These are phyloP conservation scores for Eupristina koningsbergeri DNA, from an alignment of 1,140 invertebrate genomes.

Conservation along the genomic window DNA sequence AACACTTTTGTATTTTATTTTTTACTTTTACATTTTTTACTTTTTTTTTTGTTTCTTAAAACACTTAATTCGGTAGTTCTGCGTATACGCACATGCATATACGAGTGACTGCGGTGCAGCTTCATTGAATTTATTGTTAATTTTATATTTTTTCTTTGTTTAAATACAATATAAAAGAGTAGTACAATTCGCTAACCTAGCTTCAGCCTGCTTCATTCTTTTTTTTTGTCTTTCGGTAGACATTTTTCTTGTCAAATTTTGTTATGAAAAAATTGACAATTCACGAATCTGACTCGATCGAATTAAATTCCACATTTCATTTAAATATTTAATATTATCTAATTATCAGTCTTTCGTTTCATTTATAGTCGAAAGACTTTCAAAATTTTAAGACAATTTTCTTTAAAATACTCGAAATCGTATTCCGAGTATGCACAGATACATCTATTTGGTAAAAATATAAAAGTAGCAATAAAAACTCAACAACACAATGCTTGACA, in stretches of 20 bases:
- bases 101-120: constrained; percentile 20
- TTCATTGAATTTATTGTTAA: constrained; percentile 40
- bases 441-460: constrained; percentile 45
- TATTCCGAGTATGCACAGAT: constrained; percentile 49
- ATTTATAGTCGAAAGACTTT: constrained; percentile 48
- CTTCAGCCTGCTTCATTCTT: background rate
- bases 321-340: constrained; percentile 34
- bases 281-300: background rate
- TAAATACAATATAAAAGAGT: constrained; percentile 36
- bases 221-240: background rate
- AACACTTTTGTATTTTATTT: constrained; percentile 37
- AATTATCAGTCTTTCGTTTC: constrained; percentile 46
- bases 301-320: constrained; percentile 33
- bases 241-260: background rate
- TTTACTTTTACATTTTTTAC: constrained; percentile 35
- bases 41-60: constrained; percentile 34
- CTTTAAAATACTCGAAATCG: constrained; percentile 42
- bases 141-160: constrained; percentile 40
- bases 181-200: constrained; percentile 45
- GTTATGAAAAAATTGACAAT: constrained; percentile 22
- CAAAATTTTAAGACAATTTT: constrained; percentile 33
- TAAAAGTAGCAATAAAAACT: constrained; percentile 51
- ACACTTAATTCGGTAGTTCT: constrained; percentile 44
- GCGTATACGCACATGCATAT: constrained; percentile 20
- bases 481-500: constrained; percentile 43